Conservation (phyloP, 2,888 invertebrate species). For the Hyles lineata region DNA sequence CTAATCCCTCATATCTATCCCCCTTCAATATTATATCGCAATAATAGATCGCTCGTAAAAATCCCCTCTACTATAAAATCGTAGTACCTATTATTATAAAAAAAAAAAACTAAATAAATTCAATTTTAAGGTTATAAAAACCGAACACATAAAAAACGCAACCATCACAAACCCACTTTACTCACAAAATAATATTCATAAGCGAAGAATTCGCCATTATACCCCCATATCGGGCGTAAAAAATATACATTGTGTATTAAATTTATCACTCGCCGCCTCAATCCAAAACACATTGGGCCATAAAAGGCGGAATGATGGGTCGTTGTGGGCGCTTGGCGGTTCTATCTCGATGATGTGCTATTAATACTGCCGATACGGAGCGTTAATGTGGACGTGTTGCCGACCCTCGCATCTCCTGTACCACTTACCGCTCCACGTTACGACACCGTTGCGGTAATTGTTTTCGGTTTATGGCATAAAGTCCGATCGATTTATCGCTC, state of each 20-base stretch:
- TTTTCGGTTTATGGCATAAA: constrained; percentile 72
- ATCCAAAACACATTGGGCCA: constrained; percentile 48
- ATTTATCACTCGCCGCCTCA: constrained; percentile 34
- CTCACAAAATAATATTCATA: constrained; percentile 21
- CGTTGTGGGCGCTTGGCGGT: constrained; percentile 41
- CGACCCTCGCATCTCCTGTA: constrained; percentile 35
- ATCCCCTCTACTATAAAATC: no score
- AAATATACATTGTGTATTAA: constrained; percentile 31
- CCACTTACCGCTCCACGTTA: constrained; percentile 73
- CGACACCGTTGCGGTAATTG: constrained; percentile 71
- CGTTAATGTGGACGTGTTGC: constrained; percentile 70
- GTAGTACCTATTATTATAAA: no score
- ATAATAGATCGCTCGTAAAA: no score
- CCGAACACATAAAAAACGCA: not conserved
- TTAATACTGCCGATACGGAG: constrained; percentile 74
- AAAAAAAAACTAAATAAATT: no score
- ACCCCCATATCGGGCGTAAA: constrained; percentile 15
- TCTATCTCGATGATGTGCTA: constrained; percentile 78
- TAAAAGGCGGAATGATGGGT: constrained; percentile 48
- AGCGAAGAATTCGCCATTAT: constrained; percentile 16
- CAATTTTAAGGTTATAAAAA: not conserved
- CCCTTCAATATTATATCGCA: no score
- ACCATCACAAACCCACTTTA: constrained; percentile 10
- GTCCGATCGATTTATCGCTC: constrained; percentile 30
- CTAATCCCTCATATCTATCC: no score